Evolutionary conservation across 1,140 invertebrate species (phyloP), one percentile per base, ranked within the genome.

Genomic region (Monomorium pharaonis): DNA sequence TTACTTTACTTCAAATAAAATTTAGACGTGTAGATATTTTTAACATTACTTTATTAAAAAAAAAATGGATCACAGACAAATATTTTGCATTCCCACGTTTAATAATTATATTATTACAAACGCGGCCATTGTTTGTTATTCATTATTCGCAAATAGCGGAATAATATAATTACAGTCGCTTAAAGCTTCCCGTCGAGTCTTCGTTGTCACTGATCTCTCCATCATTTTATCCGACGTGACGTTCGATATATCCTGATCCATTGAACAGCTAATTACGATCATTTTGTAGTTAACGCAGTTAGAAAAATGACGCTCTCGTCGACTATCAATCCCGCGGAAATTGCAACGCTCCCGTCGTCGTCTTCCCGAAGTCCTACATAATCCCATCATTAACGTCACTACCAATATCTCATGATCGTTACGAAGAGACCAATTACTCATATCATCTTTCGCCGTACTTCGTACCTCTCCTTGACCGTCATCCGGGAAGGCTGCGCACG

Each of bases 251-350:
- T 54, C 60, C 49, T 54, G 65, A 83, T 58, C 37, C 63, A 88
- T 88, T 80, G 16, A 83, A 63, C 87, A 88, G 44, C 77, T 89
- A 84, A 88, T 89, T 77, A 89, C 62, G 60, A 89, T 88, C 87
- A 86, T 86, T 89, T 89, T 74, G 76, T 85, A 88, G 75, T 88
- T 88, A 78, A 77, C 69, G 88, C 56, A 47, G 67, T 76, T 80
- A 83, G 78, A 89, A 89, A 89, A 89, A 89, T 89, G 47, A 81
- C 56, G 72, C 33, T 67, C 84, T 86, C 76, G 70, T 86, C 83
- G 69, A 77, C 88, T 88, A 89, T 89, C 88, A 86, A 89, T 86
- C 77, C 83, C 30, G 62, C 65, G 27, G 84, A 87, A 87, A 90
- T 90, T 89, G 85, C 87, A 42, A 67, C 37, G 47, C 72, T 77